phyloP scores from a whole-genome alignment of 30 jellyfish, hydroid and myxozoan genomes.

The Rhopilema esculentum region DNA sequence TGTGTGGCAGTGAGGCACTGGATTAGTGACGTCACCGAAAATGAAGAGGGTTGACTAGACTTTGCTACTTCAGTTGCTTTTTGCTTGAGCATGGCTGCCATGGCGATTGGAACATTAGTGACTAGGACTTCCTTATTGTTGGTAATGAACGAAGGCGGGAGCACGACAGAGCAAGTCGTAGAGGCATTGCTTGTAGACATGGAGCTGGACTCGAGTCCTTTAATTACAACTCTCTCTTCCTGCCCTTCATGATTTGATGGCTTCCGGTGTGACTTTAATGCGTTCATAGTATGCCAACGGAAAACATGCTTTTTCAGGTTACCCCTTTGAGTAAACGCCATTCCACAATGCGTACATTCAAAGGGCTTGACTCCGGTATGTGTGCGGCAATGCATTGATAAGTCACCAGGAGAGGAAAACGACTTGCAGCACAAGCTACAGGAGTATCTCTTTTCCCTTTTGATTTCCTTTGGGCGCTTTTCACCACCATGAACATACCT shows the following conservation, averaged over 20 bases:
- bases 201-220: conserved; percentile 31
- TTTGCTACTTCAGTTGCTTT: conserved; percentile 66
- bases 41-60: conserved; percentile 31
- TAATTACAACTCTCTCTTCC: conserved; percentile 50
- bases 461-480: conserved; percentile 58
- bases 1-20: conserved; percentile 57
- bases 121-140: conserved; percentile 44
- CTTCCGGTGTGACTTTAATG: conserved; percentile 45
- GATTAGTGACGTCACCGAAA: conserved; percentile 37
- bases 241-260: neutral
- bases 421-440: conserved; percentile 70
- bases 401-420: conserved; percentile 59
- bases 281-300: conserved; percentile 71
- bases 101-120: conserved; percentile 49
- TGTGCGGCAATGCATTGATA: conserved; percentile 68
- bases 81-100: conserved; percentile 66
- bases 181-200: neutral
- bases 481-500: conserved; percentile 80
- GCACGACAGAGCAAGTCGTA: conserved; percentile 54
- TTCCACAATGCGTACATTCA: conserved; percentile 78
- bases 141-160: conserved; percentile 49
- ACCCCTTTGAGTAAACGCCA: conserved; percentile 78
- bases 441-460: conserved; percentile 32
- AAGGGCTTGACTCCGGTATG: conserved; percentile 72
- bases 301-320: conserved; percentile 64